phyloP scores from a whole-genome alignment of 2,113 vertebrate species.

The Nesospiza acunhae region DNA sequence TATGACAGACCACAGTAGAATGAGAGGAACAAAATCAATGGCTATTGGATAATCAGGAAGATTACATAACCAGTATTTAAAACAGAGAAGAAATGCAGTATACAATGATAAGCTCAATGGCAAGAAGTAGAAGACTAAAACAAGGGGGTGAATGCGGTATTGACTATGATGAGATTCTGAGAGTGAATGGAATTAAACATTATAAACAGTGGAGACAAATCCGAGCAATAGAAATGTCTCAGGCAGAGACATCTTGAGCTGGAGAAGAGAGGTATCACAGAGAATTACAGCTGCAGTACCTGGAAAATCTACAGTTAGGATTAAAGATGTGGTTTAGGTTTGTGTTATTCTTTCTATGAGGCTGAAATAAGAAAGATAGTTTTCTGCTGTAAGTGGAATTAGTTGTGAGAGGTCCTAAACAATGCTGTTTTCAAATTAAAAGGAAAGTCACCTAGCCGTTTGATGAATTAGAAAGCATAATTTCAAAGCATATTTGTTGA shows the following conservation, averaged over 20 bases:
- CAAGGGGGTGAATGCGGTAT: not conserved
- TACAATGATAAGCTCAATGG: not conserved
- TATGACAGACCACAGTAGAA: not conserved
- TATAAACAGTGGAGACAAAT: not conserved
- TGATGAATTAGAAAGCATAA: not conserved
- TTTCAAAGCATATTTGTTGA: not conserved
- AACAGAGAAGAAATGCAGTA: not conserved
- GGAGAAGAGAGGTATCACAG: not conserved
- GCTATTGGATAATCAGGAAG: not conserved
- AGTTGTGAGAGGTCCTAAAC: not conserved
- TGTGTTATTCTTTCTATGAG: not conserved
- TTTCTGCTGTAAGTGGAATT: not conserved
- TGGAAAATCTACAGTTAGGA: not conserved
- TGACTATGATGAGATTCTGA: not conserved
- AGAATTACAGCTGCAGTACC: not conserved
- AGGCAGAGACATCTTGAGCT: not conserved
- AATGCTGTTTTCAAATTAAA: not conserved
- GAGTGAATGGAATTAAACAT: not conserved
- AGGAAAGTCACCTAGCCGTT: not conserved
- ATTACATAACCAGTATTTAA: not conserved
- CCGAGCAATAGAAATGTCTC: not conserved
- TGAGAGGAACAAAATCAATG: not conserved
- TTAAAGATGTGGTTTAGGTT: not conserved
- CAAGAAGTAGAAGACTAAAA: not conserved
- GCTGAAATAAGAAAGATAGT: not conserved